Evolutionary conservation across 2,113 vertebrate genomes (phyloP).

Genomic region (Chloebia gouldiae): DNA sequence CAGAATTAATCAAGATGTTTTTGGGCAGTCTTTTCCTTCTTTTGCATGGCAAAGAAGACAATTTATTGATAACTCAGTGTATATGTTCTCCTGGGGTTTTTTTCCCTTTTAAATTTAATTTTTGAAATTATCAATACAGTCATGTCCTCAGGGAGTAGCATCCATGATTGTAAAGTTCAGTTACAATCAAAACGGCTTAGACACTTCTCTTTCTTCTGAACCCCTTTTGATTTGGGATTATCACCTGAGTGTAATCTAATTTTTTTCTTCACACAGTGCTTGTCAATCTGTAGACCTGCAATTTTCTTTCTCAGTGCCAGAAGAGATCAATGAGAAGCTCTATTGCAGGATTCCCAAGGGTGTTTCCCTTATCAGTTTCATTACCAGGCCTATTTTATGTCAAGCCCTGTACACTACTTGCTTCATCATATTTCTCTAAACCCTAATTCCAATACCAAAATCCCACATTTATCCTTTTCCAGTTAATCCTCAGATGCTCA

Average conservation of each 20-base stretch:
- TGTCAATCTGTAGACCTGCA: neutral
- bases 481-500: neutral
- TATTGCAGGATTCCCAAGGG: neutral
- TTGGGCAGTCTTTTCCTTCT: neutral
- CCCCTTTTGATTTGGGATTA: neutral
- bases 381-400: neutral
- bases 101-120: neutral
- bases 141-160: neutral
- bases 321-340: constrained; percentile 9
- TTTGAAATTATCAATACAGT: neutral
- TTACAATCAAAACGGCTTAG: neutral
- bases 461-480: neutral
- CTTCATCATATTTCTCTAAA: neutral
- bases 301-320: neutral
- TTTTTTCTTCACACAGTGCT: neutral
- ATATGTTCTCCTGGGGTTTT: neutral
- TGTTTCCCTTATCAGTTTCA: neutral
- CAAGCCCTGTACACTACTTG: neutral
- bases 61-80: neutral
- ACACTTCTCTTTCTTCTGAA: neutral
- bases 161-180: neutral
- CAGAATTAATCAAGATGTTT: neutral
- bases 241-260: neutral
- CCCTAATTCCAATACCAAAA: neutral
- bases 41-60: neutral